These are phyloP conservation scores for Sparus aurata DNA, from an alignment of 2,797 vertebrate genomes.

Conservation along the genomic window DNA sequence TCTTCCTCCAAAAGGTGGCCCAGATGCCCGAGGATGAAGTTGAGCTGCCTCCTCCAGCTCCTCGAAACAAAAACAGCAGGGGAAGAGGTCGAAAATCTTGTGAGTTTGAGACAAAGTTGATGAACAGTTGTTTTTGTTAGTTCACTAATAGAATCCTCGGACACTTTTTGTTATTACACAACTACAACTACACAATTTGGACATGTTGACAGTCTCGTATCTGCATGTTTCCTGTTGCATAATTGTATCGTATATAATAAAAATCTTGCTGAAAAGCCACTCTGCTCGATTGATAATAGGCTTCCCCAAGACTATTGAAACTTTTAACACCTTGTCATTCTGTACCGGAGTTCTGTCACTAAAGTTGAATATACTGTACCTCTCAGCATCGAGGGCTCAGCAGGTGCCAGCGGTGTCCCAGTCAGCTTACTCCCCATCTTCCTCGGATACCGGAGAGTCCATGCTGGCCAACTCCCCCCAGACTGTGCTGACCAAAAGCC, in stretches of 20 bases:
- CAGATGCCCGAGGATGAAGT: constrained; percentile 95
- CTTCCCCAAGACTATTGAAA: neutral
- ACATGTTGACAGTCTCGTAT: neutral
- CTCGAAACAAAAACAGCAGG: constrained; percentile 88
- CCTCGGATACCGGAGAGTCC: constrained; percentile 91
- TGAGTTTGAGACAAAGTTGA: constrained; percentile 44
- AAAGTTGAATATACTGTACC: neutral
- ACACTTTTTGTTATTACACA: neutral
- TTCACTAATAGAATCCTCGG: no score
- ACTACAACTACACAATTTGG: neutral
- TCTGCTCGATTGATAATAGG: neutral
- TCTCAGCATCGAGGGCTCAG: constrained; percentile 84
- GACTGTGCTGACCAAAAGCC: constrained; percentile 88
- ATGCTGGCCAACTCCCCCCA: constrained; percentile 87
- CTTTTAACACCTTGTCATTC: neutral
- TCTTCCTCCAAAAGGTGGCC: constrained; percentile 95
- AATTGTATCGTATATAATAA: neutral
- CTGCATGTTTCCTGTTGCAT: neutral
- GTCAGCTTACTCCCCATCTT: constrained; percentile 88
- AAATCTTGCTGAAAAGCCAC: neutral
- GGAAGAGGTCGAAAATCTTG: constrained; percentile 87
- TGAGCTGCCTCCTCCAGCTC: constrained; percentile 89
- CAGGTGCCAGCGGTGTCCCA: constrained; percentile 96
- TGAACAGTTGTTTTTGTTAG: neutral
- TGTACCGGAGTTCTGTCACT: neutral